These are phyloP conservation scores for Germaria angustata DNA, from an alignment of 2,888 invertebrate species.

Conservation along the genomic window DNA sequence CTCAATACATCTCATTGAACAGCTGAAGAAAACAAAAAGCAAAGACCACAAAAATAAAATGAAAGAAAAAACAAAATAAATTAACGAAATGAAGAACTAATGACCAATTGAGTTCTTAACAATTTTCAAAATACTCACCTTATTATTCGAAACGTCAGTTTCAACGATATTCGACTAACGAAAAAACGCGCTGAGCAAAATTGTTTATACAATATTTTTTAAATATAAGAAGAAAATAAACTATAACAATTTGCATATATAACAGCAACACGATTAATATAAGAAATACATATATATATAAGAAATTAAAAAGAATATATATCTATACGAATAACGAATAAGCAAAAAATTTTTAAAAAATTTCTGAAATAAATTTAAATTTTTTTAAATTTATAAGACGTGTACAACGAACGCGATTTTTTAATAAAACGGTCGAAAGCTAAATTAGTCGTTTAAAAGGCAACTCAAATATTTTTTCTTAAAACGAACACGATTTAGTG, in stretches of 20 bases:
- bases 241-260: constrained; percentile 52
- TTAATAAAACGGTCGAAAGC: constrained; percentile 42
- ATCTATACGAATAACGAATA: constrained; percentile 49
- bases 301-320: constrained; percentile 7
- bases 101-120: constrained; percentile 64
- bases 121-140: constrained; percentile 64
- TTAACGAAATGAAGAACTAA: constrained; percentile 45
- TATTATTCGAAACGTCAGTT: constrained; percentile 70
- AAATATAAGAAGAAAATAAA: constrained; percentile 40
- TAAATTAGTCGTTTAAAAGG: constrained; percentile 34
- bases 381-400: constrained; percentile 34
- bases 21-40: constrained; percentile 7
- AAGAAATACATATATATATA: constrained; percentile 16
- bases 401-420: constrained; percentile 53
- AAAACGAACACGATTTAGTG: constrained; percentile 39
- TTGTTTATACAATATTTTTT: constrained; percentile 41
- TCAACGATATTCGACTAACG: constrained; percentile 71
- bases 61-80: constrained; percentile 10
- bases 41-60: not conserved
- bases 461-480: not conserved
- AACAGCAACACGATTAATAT: constrained; percentile 23
- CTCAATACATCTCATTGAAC: constrained; percentile 48
- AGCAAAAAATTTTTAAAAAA: constrained; percentile 32
- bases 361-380: constrained; percentile 36
- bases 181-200: constrained; percentile 69